Conservation (phyloP, 2,113 vertebrate genomes). For the Macquaria australasica region DNA sequence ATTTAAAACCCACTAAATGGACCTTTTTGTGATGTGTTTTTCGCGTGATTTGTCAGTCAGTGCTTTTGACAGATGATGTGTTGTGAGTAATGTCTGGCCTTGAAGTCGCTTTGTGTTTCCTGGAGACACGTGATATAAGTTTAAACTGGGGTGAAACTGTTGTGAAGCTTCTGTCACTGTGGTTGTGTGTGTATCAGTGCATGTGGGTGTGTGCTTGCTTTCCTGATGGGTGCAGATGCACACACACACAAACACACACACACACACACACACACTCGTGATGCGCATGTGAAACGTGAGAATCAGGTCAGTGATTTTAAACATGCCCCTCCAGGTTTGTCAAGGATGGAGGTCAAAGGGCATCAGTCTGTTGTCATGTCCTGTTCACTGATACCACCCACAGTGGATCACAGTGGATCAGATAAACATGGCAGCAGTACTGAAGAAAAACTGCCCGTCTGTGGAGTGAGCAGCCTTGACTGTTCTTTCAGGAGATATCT, state of each 20-base stretch:
- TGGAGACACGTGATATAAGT: slow-evolving; percentile 16
- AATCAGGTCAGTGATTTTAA: slow-evolving; percentile 36
- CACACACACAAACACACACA: not conserved
- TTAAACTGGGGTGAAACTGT: not conserved
- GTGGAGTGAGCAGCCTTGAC: slow-evolving; percentile 28
- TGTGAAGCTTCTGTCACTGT: not conserved
- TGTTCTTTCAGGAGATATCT: slow-evolving; percentile 37
- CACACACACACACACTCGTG: not conserved
- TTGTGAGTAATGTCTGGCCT: slow-evolving; percentile 22
- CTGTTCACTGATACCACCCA: slow-evolving; percentile 52
- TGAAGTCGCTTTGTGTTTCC: slow-evolving; percentile 10
- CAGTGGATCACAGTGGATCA: slow-evolving; percentile 48
- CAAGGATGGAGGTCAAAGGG: slow-evolving; percentile 62
- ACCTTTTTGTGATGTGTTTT: too few species aligned
- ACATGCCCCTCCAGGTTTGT: slow-evolving; percentile 52
- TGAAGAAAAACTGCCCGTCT: slow-evolving; percentile 10
- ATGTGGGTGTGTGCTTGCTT: not conserved
- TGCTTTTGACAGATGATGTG: slow-evolving; percentile 24
- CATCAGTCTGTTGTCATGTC: slow-evolving; percentile 37
- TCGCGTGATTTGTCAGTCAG: not conserved
- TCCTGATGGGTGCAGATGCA: not conserved
- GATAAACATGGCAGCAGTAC: slow-evolving; percentile 29
- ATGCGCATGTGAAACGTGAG: slow-evolving; percentile 33
- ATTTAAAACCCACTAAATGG: not conserved
- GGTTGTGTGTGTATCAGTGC: not conserved